These are phyloP conservation scores for Cromileptes altivelis DNA, from an alignment of 2,113 vertebrate genomes.

Conservation along the genomic window DNA sequence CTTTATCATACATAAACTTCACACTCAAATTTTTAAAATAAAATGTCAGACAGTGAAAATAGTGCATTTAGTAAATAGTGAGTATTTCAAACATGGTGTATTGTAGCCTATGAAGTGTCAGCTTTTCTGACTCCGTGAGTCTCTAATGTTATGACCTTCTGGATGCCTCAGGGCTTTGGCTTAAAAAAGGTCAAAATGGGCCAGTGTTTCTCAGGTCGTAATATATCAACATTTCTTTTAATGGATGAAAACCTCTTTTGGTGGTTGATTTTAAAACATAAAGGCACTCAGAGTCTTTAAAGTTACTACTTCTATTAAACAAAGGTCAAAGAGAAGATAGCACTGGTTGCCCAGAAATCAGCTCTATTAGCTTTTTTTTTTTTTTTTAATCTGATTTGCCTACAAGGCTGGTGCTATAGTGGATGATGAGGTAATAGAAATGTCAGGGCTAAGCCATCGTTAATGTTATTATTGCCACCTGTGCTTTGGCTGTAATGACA, in stretches of 20 bases:
- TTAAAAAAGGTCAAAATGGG: not conserved
- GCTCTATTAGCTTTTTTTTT: not conserved
- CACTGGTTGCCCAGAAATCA: not conserved
- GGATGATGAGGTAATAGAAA: not conserved
- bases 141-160: not conserved
- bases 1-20: not conserved
- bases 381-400: not conserved
- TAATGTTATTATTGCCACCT: slow-evolving; percentile 11
- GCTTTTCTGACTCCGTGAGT: too few relatives aligned
- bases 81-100: not conserved
- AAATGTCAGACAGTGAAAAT: too few relatives aligned
- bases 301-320: slow-evolving; percentile 5
- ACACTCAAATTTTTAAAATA: not conserved
- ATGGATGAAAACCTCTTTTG: not conserved
- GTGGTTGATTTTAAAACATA: not conserved
- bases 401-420: not conserved
- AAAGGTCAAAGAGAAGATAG: slow-evolving; percentile 14
- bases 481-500: slow-evolving; percentile 4
- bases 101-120: not conserved
- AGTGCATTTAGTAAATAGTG: not conserved
- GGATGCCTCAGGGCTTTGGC: not conserved
- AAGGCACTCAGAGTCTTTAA: not conserved
- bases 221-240: not conserved
- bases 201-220: not conserved
- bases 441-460: not conserved